Conservation (phyloP, 2,888 invertebrate species). For the Epistrophe eligans region DNA sequence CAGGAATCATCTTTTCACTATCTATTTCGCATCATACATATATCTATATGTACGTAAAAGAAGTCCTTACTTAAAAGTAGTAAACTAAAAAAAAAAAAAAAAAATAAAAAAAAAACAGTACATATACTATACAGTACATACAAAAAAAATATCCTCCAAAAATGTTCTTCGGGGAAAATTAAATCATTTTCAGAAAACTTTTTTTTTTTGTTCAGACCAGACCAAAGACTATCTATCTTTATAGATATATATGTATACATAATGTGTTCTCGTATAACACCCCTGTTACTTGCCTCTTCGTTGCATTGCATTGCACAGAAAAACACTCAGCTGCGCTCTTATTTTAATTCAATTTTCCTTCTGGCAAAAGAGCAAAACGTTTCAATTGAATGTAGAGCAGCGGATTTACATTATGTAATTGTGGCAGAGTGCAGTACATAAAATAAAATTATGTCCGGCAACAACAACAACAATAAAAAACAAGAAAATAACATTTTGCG, state of each 20-base stretch:
- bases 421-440: conserved; percentile 63
- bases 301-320: conserved; percentile 25
- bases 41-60: neutral
- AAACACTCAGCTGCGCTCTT: conserved; percentile 68
- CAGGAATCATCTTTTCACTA: conserved; percentile 52
- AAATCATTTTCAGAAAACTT: conserved; percentile 70
- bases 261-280: neutral
- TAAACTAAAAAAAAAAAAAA: neutral
- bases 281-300: neutral
- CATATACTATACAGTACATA: no score
- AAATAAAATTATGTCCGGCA: conserved; percentile 30
- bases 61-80: neutral
- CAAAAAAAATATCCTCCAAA: conserved; percentile 29
- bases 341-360: conserved; percentile 76
- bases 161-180: conserved; percentile 70
- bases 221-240: conserved; percentile 4
- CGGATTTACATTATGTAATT: conserved; percentile 76
- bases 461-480: conserved; percentile 15
- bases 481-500: conserved; percentile 33
- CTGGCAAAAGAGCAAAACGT: conserved; percentile 76
- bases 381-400: conserved; percentile 75
- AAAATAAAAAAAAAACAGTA: no score
- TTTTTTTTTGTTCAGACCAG: conserved; percentile 22
- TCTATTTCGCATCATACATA: neutral
- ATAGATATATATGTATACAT: neutral